Conservation (phyloP, 2,888 invertebrate genomes). For the Drosophila vallismaia region DNA sequence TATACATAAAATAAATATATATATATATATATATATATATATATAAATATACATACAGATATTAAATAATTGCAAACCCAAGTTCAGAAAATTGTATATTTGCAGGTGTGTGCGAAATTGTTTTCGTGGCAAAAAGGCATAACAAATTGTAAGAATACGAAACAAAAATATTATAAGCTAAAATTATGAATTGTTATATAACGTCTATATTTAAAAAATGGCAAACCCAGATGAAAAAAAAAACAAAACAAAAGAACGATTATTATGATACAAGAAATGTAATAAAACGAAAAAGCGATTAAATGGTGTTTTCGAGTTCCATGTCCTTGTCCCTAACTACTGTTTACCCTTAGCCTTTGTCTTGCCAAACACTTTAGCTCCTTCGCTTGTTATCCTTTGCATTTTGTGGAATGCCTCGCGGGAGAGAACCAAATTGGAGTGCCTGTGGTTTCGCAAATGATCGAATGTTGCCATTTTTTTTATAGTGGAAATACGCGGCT, state of each 20-base stretch:
- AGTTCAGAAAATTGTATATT: constrained; percentile 72
- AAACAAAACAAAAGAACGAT: constrained; percentile 40
- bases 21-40: constrained; percentile 30
- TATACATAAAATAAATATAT: constrained; percentile 56
- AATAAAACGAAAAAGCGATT: constrained; percentile 42
- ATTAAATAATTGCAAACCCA: constrained; percentile 67
- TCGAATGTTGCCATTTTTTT: constrained; percentile 28
- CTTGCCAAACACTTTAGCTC: not conserved
- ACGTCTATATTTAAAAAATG: constrained; percentile 78
- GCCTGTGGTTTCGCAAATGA: constrained; percentile 32
- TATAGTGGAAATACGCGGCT: not conserved
- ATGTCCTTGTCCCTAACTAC: not conserved
- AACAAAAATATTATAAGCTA: constrained; percentile 73
- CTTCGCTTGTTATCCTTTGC: constrained; percentile 4
- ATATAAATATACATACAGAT: constrained; percentile 57
- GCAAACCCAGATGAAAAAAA: constrained; percentile 48
- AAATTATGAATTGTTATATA: constrained; percentile 80
- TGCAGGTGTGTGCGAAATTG: constrained; percentile 50
- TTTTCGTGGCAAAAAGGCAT: constrained; percentile 58
- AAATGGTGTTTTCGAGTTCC: constrained; percentile 16
- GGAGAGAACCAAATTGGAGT: constrained; percentile 35
- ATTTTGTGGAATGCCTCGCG: constrained; percentile 49
- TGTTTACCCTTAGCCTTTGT: not conserved
- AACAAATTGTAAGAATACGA: constrained; percentile 63
- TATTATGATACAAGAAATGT: constrained; percentile 60